Base-by-base conservation (phyloP, 2,113 vertebrate genomes). In the Lanius ludovicianus region DNA sequence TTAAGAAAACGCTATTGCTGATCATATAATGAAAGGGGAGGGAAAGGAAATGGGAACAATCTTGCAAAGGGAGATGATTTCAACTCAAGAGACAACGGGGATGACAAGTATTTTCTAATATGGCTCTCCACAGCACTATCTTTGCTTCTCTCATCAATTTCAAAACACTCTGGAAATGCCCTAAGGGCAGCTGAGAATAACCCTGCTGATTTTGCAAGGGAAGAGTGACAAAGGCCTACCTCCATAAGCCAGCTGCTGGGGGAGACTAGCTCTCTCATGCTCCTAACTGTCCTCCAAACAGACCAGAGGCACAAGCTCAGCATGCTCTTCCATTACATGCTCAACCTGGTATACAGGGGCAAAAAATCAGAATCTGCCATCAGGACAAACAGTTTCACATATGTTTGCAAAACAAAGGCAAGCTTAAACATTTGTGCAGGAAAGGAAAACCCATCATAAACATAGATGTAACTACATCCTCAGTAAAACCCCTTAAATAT, bases 241-340 rank as follows among this genome's bases (percentile, higher is more conserved):
- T 74, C 75, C 3, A 1, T 9, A 35, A 86, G 11, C 12, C 65
- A 64, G 60, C 41, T 86, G 68, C 64, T 70, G 35, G 3, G 19
- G 33, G 11, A 65, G 7, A 79, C 23, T 3, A 35, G 37, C 28
- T 44, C 22, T 17, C 18, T 41, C 1, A 1, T 10, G 47, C 24
- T 92, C 19, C 15, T 5, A 12, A 19, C 11, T 33, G 53, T 25
- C 22, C 75, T 79, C 35, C 76, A 42, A 64, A 89, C 19, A 27
- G 44, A 60, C 3, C 10, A n/a, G 70, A 62, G 31, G 23, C 39
- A 70, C 28, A 24, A 74, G 42, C 14, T 39, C 59, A 53, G 11
- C 8, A 5, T 1, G 9, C 49, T 39, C 55, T 80, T 62, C 35
- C 22, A 30, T 19, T 44, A 56, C 63, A 11, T 1, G 0, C 16